Evolutionary conservation across 2,797 vertebrate species (phyloP).

Genomic region (Clarias platycephalus): DNA sequence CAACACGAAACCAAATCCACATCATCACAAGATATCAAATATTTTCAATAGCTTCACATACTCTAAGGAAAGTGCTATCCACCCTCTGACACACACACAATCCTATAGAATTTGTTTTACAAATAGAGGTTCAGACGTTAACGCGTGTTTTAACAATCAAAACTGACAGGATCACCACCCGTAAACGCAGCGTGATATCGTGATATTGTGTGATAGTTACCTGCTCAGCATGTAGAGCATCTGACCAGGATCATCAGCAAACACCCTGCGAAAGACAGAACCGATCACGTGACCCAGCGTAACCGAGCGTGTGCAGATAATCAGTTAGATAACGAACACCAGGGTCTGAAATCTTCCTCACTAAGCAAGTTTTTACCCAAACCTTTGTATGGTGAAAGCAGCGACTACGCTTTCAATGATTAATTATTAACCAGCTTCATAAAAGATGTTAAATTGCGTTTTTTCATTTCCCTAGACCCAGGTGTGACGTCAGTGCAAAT

Average conservation of each 20-base stretch:
- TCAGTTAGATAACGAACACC: neutral
- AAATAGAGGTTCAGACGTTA: no score
- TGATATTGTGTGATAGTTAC: constrained; percentile 50
- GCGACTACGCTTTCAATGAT: neutral
- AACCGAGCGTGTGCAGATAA: neutral
- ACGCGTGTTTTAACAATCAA: no score
- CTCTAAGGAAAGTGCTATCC: no score
- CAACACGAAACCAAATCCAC: neutral
- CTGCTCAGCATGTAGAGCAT: constrained; percentile 76
- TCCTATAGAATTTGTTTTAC: no score
- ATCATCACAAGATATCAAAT: neutral
- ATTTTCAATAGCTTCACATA: no score
- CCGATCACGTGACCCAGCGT: neutral
- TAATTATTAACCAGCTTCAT: neutral
- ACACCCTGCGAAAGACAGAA: constrained; percentile 63
- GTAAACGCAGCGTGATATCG: neutral
- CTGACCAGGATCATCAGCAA: constrained; percentile 75
- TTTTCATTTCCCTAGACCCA: neutral
- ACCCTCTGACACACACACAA: no score
- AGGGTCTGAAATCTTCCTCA: neutral
- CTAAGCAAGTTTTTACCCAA: neutral
- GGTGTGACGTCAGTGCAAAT: neutral
- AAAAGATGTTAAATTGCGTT: no score
- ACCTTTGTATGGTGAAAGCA: neutral
- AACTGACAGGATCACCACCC: no score